Evolutionary conservation across 2,797 vertebrate genomes (phyloP), one percentile per base, ranked within the genome.

Genomic region (Etheostoma perlongum): DNA sequence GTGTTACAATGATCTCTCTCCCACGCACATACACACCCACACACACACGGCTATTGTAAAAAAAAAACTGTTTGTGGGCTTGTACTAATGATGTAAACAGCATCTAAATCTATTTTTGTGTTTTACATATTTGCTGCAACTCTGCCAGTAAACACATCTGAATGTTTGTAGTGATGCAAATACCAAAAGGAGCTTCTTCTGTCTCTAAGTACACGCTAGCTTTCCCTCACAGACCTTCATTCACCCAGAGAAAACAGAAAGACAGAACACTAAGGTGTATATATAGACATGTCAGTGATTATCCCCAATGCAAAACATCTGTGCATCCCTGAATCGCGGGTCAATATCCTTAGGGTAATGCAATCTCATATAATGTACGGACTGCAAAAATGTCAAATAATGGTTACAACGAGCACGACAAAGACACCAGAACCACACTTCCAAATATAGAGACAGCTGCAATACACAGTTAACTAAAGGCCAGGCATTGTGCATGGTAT

Each of bases 151-250:
- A 54, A 42, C n/a, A 44, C 15, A 11, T 54, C 11, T 27, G 10
- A 54, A 19, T 57, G 42, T 57, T 57, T 55, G n/a, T 15, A 30
- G 40, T 46, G 40, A 46, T 27, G 52, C 16, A 25, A 13, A 25
- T 44, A 54, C 51, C 19, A 42, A 27, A 54, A 27, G 16, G 23
- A 27, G 51, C 13, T 33, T 40, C 16, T 57, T 25, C 21, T 60
- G 19, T 14, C 23, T 63, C 30, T 64, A 25, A 62, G 55, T 9
- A 13, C n/a, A 36, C 4, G 60, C n/a, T 42, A 40, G 27, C 42
- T 49, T 62, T 25, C 48, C 33, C n/a, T 14, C 48, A 15, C 55
- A 61, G 23, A 53, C 49, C 64, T 42, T 75, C n/a, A 33, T n/a
- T 44, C 40, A 36, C 2, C 13, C 21, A 59, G 21, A 18, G 5